Evolutionary conservation across 2,888 invertebrate genomes (phyloP), one percentile per base, ranked within the genome.

Genomic region (Branchipolynoe longqiensis): DNA sequence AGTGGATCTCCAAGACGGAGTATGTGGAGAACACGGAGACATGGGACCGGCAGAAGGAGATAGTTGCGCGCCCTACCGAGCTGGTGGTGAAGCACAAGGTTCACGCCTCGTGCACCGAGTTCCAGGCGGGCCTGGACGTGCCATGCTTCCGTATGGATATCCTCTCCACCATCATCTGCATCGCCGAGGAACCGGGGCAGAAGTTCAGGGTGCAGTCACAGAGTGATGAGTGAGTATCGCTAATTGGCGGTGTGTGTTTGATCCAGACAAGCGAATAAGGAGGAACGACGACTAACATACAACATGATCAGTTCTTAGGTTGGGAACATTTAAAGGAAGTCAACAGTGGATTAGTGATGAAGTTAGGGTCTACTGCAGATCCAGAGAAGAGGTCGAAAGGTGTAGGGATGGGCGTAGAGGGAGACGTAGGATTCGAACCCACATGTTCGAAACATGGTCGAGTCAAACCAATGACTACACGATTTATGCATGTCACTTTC

Each of bases 1-100:
- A 85, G 73, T 88, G 88, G 88, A 41, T 86, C 82, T 85, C 87
- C 83, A 64, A 85, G 56, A 88, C 88, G 38, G 85, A 87, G 59
- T 86, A 87, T 74, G 38, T 82, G 62, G 81, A 64, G 38, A 87
- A 88, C 82, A 85, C 87, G 48, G 86, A 83, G 48, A 82, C 56
- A 31, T 88, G 88, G 88, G 86, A 84, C 62, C 82, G 85, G 14
- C 86, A 87, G 84, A 86, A 85, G 48, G 85, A 86, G 84, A 83
- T 88, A 40, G 78, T 64, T 41, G 85, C 78, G 28, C 56, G 59
- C 18, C 59, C 62, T 31, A 87, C 83, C 40, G 87, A 87, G 73
- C 84, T 87, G 41, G 54, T 82, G 40, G 36, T 87, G 14, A 84
- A 85, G 48, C 82, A 62, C 64, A 59, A 85, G 48, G 40, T 85